Conservation (phyloP, 2,888 invertebrate genomes). For the Orthonevra nobilis region DNA sequence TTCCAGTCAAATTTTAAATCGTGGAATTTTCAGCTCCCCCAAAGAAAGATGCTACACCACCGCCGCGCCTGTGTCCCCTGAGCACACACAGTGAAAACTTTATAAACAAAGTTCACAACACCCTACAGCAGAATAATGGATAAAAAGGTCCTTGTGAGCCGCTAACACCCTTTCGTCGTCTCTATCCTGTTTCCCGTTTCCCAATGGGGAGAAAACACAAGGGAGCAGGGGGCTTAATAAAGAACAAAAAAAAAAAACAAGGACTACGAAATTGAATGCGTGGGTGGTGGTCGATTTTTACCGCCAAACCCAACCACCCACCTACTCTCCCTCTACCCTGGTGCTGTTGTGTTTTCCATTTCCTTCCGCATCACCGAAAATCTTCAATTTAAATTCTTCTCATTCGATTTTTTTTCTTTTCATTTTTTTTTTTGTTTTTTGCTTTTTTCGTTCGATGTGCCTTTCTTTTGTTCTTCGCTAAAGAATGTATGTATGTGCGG, state of each 20-base stretch:
- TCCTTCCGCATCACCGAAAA: slow-evolving; percentile 39
- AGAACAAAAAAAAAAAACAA: slow-evolving; percentile 21
- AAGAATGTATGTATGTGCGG: no score
- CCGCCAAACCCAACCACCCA: slow-evolving; percentile 27
- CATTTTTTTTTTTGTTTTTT: no score
- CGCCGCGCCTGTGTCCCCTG: slow-evolving; percentile 24
- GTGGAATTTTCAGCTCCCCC: neutral
- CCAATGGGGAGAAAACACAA: slow-evolving; percentile 34
- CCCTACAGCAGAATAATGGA: slow-evolving; percentile 60
- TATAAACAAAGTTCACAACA: slow-evolving; percentile 62
- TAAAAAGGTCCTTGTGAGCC: slow-evolving; percentile 18
- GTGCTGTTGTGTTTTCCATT: slow-evolving; percentile 3
- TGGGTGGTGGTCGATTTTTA: slow-evolving; percentile 52
- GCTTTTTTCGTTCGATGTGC: no score
- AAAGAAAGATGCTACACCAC: neutral
- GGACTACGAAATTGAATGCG: slow-evolving; percentile 50
- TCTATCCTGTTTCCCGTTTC: slow-evolving; percentile 45
- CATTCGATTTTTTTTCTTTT: neutral
- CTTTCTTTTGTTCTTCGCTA: no score
- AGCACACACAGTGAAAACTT: slow-evolving; percentile 42
- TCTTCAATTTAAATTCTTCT: slow-evolving; percentile 41
- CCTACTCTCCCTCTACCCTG: neutral
- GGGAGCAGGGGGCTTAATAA: slow-evolving; percentile 20
- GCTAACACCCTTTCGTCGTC: slow-evolving; percentile 51
- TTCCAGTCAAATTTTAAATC: no score